Percentiles rank a stretch among this genome's conserved stretches.
Evolutionary conservation across 2,113 vertebrate genomes (phyloP).

Genomic region (Poecile atricapillus): DNA sequence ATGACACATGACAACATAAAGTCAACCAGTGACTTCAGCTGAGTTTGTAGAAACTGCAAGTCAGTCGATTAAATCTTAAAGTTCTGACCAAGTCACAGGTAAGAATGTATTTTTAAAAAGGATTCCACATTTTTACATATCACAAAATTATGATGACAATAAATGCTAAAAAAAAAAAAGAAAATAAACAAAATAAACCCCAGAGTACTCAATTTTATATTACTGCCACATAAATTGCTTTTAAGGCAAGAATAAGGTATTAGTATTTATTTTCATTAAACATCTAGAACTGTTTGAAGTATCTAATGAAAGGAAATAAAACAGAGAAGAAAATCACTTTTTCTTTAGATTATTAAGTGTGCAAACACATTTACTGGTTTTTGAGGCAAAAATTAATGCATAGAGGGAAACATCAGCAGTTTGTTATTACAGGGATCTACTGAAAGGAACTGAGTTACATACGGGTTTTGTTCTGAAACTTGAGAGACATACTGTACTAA

Average conservation of each 20-base stretch:
- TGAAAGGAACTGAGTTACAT: not conserved
- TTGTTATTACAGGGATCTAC: not conserved
- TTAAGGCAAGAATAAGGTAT: constrained; percentile 29
- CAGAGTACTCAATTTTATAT: not conserved
- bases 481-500: not conserved
- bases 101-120: not conserved
- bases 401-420: not conserved
- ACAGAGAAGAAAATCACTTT: not conserved
- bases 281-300: not conserved
- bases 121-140: not conserved
- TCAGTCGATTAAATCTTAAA: not conserved
- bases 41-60: not conserved
- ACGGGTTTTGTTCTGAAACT: not conserved
- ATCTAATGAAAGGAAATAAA: constrained; percentile 24
- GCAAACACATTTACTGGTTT: not conserved
- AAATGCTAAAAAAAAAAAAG: not conserved
- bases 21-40: accelerated
- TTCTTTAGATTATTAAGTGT: constrained; percentile 1
- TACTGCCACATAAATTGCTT: not conserved
- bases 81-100: not conserved
- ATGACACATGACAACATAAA: not conserved
- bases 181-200: accelerated
- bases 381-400: not conserved
- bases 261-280: not conserved
- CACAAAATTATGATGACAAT: not conserved